Evolutionary conservation across 2,888 invertebrate genomes (phyloP), one percentile per base, ranked within the genome.

Genomic region (Nomada goodeniana): DNA sequence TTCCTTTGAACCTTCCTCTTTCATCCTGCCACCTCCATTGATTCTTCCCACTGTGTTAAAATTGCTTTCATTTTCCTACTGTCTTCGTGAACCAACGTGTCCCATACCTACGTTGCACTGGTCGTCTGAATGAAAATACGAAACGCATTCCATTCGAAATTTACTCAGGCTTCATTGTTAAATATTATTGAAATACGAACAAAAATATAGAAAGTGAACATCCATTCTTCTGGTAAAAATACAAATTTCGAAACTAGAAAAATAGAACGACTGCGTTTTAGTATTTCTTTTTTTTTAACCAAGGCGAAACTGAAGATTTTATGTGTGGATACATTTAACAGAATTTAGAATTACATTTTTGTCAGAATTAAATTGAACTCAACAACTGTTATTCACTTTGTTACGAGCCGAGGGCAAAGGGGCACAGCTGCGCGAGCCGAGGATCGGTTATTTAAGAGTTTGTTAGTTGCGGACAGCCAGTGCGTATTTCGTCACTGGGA

Each of bases 1-100:
- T 83, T 70, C 76, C 69, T 69, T 71, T 75, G 80, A 83, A 76
- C 83, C 75, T 67, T 68, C 64, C 60, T 78, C 76, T 78, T 64
- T 76, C 83, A 72, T 83, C 76, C 74, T 42, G 50, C 50, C 64
- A 20, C 65, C 74, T 71, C 42, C 83, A 83, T 83, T 74, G 82
- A 81, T 80, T 82, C 71, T 71, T 55, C 42, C 59, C 68, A 57
- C 52, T 67, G 74, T 26, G 73, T 65, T 79, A 70, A 69, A 82
- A 74, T 79, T 74, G 65, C 79, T 74, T 82, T 79, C 65, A 74
- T 79, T 79, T 74, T 72, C 64, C 26, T 57, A 69, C 64, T 57
- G 60, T 42, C 61, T 65, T 68, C 63, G 52, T 42, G 53, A 20
- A 13, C 9, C 47, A 44, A 61, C 26, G 9, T 23, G 11, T 57